Evolutionary conservation across 2,888 invertebrate species (phyloP).

Genomic region (Pediacus dermestoides): DNA sequence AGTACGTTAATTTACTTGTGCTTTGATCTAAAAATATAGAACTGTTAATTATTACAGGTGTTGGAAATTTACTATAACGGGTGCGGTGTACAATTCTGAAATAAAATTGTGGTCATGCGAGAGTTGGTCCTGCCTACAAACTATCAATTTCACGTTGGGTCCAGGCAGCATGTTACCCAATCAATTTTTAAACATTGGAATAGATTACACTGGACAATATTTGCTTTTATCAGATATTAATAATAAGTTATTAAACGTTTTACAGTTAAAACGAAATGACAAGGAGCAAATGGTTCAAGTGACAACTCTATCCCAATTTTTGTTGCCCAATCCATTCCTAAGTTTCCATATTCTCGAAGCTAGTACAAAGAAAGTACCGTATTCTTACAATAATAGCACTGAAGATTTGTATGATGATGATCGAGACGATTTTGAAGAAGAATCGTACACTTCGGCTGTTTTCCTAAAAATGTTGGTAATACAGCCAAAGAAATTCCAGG

Average conservation of each 20-base stretch:
- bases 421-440: slow-evolving; percentile 57
- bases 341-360: slow-evolving; percentile 87
- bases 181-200: slow-evolving; percentile 66
- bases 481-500: slow-evolving; percentile 85
- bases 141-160: slow-evolving; percentile 64
- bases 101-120: slow-evolving; percentile 94
- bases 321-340: slow-evolving; percentile 81
- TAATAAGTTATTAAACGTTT: slow-evolving; percentile 67
- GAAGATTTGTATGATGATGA: slow-evolving; percentile 58
- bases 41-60: slow-evolving; percentile 58
- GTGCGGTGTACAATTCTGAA: slow-evolving; percentile 83
- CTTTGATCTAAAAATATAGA: neutral
- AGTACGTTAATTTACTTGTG: too few relatives aligned
- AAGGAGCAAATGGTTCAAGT: slow-evolving; percentile 63
- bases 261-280: slow-evolving; percentile 66
- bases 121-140: slow-evolving; percentile 91
- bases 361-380: slow-evolving; percentile 53
- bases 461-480: slow-evolving; percentile 70
- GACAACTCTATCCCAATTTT: slow-evolving; percentile 78
- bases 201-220: slow-evolving; percentile 83
- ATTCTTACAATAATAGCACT: slow-evolving; percentile 45
- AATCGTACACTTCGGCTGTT: slow-evolving; percentile 50
- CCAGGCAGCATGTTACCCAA: slow-evolving; percentile 46
- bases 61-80: slow-evolving; percentile 95
- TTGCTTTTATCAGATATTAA: slow-evolving; percentile 85